Conservation (phyloP, 1,140 invertebrate genomes). For the Dinoponera quadriceps region DNA sequence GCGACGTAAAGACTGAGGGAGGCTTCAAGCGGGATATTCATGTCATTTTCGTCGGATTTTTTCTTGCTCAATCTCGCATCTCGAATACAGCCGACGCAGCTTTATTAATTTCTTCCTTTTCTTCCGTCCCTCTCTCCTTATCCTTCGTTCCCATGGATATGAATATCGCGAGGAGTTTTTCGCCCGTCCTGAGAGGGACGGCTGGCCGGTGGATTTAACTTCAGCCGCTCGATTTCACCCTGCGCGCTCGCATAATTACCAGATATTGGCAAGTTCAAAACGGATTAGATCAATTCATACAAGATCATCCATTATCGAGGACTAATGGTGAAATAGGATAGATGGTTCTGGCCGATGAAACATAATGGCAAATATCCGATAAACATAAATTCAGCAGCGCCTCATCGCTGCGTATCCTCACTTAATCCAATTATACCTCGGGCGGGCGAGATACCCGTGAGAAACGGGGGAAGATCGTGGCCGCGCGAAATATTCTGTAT, state of each 20-base stretch:
- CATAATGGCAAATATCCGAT: conserved; percentile 54
- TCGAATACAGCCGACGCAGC: not conserved
- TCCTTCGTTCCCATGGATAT: too few species aligned
- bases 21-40: conserved; percentile 56
- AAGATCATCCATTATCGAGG: conserved; percentile 53
- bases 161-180: too few species aligned
- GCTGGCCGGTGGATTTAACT: not conserved
- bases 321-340: conserved; percentile 45
- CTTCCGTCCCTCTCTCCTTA: not conserved
- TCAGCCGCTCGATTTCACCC: conserved; percentile 1
- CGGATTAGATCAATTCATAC: conserved; percentile 45
- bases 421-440: conserved; percentile 47
- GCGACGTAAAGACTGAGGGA: conserved; percentile 12
- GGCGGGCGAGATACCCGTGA: not conserved
- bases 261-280: conserved; percentile 20
- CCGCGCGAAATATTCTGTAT: not conserved
- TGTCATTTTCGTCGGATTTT: conserved; percentile 22
- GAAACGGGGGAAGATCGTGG: conserved; percentile 9
- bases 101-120: conserved; percentile 14
- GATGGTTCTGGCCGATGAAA: conserved; percentile 11
- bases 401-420: conserved; percentile 10
- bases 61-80: conserved; percentile 19
- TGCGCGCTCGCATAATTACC: not conserved
- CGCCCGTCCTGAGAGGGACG: too few species aligned
- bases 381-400: conserved; percentile 51